These are phyloP conservation scores for Liposcelis brunnea DNA, from an alignment of 2,888 invertebrate genomes.

Conservation along the genomic window DNA sequence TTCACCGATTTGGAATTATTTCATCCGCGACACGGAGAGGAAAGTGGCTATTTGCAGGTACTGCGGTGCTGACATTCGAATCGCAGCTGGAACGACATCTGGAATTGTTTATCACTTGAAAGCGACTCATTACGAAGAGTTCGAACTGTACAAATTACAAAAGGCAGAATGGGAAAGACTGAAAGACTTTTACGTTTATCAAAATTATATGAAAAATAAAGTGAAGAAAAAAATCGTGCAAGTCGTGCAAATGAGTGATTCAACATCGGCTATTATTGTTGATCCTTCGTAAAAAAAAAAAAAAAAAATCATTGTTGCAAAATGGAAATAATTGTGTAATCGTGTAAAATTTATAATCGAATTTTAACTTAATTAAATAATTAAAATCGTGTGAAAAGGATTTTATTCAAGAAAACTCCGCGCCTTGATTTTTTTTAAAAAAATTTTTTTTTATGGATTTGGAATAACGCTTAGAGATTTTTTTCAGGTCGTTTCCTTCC, in stretches of 20 bases:
- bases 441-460: no score
- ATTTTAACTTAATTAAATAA: no score
- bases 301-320: no score
- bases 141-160: not conserved
- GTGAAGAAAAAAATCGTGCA: constrained; percentile 2
- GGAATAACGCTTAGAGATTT: no score
- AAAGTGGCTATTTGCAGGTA: not conserved
- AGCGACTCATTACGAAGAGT: not conserved
- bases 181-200: constrained; percentile 7
- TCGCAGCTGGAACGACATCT: not conserved
- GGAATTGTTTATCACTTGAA: constrained; percentile 4
- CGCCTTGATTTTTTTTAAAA: no score
- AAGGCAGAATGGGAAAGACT: constrained; percentile 1
- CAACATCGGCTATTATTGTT: constrained; percentile 1
- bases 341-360: no score
- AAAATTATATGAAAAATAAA: constrained; percentile 3
- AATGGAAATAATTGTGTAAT: no score
- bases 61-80: not conserved
- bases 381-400: no score
- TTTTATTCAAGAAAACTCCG: no score
- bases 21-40: not conserved
- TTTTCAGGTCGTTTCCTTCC: not conserved
- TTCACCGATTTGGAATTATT: constrained; percentile 7
- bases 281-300: not conserved
- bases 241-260: constrained; percentile 2